These are phyloP conservation scores for Cerastis leucographa DNA, from an alignment of 2,888 invertebrate genomes.

Conservation along the genomic window DNA sequence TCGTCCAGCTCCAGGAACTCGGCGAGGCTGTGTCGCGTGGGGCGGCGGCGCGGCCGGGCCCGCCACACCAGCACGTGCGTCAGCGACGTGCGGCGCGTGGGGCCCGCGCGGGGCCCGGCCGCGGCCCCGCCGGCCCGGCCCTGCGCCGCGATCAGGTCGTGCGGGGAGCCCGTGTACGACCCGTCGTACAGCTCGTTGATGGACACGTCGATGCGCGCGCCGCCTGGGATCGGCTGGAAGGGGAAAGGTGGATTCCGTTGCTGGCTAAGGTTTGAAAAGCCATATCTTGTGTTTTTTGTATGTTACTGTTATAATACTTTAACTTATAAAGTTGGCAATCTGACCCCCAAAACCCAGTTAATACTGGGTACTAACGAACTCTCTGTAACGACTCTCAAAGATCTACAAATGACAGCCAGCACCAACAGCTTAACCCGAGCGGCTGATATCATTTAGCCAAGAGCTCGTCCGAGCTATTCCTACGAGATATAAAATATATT, in stretches of 20 bases:
- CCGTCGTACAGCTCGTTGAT: slow-evolving; percentile 99
- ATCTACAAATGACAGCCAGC: too few species aligned
- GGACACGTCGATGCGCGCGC: slow-evolving; percentile 98
- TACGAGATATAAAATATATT: not conserved
- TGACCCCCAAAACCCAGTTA: too few species aligned
- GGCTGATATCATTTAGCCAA: too few species aligned
- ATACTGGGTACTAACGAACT: too few species aligned
- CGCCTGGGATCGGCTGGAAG: slow-evolving; percentile 92
- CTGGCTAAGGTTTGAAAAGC: not conserved
- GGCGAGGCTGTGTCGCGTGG: slow-evolving; percentile 93
- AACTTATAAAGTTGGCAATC: not conserved
- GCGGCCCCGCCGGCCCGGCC: slow-evolving; percentile 90
- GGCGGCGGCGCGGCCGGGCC: slow-evolving; percentile 93
- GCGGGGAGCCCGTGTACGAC: slow-evolving; percentile 98
- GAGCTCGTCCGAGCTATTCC: too few species aligned
- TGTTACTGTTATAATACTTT: not conserved
- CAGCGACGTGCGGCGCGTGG: slow-evolving; percentile 94
- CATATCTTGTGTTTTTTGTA: not conserved
- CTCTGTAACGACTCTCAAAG: too few species aligned
- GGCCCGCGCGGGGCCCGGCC: slow-evolving; percentile 94
- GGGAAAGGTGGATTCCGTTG: not conserved
- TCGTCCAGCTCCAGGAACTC: slow-evolving; percentile 97
- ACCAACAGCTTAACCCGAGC: too few species aligned
- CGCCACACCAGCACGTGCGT: slow-evolving; percentile 95
- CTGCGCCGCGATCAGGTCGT: slow-evolving; percentile 95